Evolutionary conservation across 2,888 invertebrate genomes (phyloP), one percentile per base, ranked within the genome.

Genomic region (Dusona sp.): DNA sequence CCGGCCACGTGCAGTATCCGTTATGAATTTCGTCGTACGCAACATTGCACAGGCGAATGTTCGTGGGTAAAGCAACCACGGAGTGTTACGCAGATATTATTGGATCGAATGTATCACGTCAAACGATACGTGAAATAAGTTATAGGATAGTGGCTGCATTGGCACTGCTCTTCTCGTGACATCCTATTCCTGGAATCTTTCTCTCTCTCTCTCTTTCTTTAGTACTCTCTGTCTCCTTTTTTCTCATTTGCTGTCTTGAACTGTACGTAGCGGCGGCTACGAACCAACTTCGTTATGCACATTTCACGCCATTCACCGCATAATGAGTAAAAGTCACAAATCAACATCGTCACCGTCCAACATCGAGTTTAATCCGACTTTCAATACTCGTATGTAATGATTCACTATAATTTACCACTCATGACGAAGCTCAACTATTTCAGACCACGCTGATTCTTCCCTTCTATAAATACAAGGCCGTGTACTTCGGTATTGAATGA

Each of bases 101-200:
- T 94, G 94, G 94, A 94, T 94, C 94, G 94, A 94, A 94, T 94
- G 94, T 93, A 94, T 94, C 94, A 94, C 92, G 93, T 94, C 94
- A 94, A 94, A 94, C 94, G 94, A 94, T 93, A 93, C 94, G 94
- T 94, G 94, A 94, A 94, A 94, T 94, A 94, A 94, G 94, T 94
- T 94, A 94, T 94, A 94, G 94, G 94, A 93, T 94, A 93, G 93
- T 94, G 93, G 94, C 94, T 94, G 94, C 94, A 94, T 94, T 94
- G 94, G 94, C 94, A 94, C 94, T 90, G 93, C 90, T 93, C 91
- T 93, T 90, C 91, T 94, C 91, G 92, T 94, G 93, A 94, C 94
- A 93, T 92, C 93, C 93, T 94, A 94, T 94, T 94, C 94, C 94
- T 92, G 93, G 93, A 94, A 93, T 93, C 90, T 90, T 86, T 89